These are phyloP conservation scores for Dione juno DNA, from an alignment of 2,888 invertebrate species.

Conservation along the genomic window DNA sequence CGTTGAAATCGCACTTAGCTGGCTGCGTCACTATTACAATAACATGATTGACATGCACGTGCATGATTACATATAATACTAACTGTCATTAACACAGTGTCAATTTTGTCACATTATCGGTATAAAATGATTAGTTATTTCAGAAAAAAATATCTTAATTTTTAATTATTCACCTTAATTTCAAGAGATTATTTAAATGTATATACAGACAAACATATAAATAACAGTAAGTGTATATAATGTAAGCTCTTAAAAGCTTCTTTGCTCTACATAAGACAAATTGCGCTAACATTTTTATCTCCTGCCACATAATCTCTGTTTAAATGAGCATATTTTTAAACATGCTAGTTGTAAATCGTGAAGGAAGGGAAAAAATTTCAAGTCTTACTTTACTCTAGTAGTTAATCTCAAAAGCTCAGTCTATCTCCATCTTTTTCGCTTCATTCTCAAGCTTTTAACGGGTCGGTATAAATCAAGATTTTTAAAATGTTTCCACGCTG, in stretches of 20 bases:
- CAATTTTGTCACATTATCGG: too few relatives aligned
- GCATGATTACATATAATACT: too few relatives aligned
- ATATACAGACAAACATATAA: background rate
- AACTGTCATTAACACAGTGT: too few relatives aligned
- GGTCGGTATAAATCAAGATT: constrained; percentile 60
- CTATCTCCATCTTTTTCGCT: constrained; percentile 30
- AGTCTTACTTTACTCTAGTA: constrained; percentile 26
- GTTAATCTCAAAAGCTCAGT: constrained; percentile 33
- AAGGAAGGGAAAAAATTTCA: constrained; percentile 19
- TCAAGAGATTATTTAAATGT: background rate
- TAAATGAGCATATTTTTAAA: constrained; percentile 26
- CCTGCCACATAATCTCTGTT: constrained; percentile 17
- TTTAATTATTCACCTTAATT: too few relatives aligned
- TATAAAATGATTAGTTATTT: too few relatives aligned
- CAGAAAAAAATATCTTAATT: too few relatives aligned
- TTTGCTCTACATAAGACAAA: constrained; percentile 8
- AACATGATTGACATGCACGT: too few relatives aligned
- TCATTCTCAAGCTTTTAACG: constrained; percentile 55
- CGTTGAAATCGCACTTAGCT: too few relatives aligned
- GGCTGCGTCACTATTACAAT: too few relatives aligned
- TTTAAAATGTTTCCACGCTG: constrained; percentile 40
- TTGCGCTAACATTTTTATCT: constrained; percentile 16
- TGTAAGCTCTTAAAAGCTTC: background rate
- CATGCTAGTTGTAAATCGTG: constrained; percentile 18
- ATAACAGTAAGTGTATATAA: background rate